These are phyloP conservation scores for Campylorhamphus procurvoides DNA, from an alignment of 2,113 vertebrate species.

Conservation along the genomic window DNA sequence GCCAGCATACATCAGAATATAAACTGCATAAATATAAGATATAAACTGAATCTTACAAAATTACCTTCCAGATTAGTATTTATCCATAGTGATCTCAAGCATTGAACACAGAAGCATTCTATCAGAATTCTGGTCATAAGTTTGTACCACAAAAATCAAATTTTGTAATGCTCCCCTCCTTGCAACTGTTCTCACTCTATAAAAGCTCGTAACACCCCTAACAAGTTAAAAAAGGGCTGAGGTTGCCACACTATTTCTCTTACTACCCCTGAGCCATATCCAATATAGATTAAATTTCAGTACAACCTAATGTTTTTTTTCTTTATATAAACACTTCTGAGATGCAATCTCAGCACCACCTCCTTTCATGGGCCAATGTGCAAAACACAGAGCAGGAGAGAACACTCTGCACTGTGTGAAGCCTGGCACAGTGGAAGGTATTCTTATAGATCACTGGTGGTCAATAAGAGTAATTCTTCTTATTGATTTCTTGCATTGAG, in stretches of 20 bases:
- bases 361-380: background rate
- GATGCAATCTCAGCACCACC: background rate
- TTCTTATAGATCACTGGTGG: background rate
- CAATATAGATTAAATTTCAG: background rate
- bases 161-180: background rate
- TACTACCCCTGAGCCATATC: background rate
- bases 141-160: background rate
- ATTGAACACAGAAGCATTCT: background rate
- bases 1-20: background rate
- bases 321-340: background rate
- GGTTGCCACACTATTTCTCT: background rate
- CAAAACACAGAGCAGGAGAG: background rate
- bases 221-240: background rate
- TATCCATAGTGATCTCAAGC: background rate
- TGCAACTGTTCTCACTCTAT: background rate
- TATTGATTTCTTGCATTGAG: background rate
- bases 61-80: background rate
- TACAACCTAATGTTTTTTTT: background rate
- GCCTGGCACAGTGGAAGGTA: background rate
- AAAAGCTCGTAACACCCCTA: background rate
- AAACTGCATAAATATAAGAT: background rate
- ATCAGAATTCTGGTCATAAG: background rate
- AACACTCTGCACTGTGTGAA: background rate
- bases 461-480: background rate
- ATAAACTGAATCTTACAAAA: background rate